These are phyloP conservation scores for Cirrhinus mrigala DNA, from an alignment of 2,797 vertebrate genomes.

Conservation along the genomic window DNA sequence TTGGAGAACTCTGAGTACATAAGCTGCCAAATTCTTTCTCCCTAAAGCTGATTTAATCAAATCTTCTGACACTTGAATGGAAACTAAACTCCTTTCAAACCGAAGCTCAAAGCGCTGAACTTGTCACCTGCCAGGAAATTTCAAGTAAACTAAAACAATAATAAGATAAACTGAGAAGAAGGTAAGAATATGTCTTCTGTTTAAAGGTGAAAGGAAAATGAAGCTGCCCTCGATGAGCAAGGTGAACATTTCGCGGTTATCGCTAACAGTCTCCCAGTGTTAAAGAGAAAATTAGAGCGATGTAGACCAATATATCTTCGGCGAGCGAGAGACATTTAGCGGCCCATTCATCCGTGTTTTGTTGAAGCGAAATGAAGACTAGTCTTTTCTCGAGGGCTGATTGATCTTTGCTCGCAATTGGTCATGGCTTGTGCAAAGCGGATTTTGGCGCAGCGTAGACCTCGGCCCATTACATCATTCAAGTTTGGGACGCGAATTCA, in stretches of 20 bases:
- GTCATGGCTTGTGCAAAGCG: constrained; percentile 65
- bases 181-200: constrained; percentile 35
- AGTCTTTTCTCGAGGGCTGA: constrained; percentile 70
- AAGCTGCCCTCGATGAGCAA: constrained; percentile 42
- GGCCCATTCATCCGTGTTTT: constrained; percentile 61
- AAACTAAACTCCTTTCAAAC: constrained; percentile 62
- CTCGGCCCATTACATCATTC: constrained; percentile 64
- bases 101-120: constrained; percentile 53
- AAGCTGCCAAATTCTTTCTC: constrained; percentile 57
- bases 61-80: constrained; percentile 60
- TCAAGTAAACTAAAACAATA: constrained; percentile 61
- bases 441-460: constrained; percentile 44
- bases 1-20: constrained; percentile 26
- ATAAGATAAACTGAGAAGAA: constrained; percentile 41
- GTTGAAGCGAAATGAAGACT: constrained; percentile 62
- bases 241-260: constrained; percentile 25
- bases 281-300: not conserved
- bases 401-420: constrained; percentile 74
- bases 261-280: not conserved
- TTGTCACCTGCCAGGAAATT: constrained; percentile 60
- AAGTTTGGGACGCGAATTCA: constrained; percentile 37
- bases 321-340: constrained; percentile 24
- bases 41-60: constrained; percentile 62
- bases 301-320: constrained; percentile 26
- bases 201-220: constrained; percentile 49